Conservation (phyloP, 2,888 invertebrate species). For the Pristionchus maxplancki region DNA sequence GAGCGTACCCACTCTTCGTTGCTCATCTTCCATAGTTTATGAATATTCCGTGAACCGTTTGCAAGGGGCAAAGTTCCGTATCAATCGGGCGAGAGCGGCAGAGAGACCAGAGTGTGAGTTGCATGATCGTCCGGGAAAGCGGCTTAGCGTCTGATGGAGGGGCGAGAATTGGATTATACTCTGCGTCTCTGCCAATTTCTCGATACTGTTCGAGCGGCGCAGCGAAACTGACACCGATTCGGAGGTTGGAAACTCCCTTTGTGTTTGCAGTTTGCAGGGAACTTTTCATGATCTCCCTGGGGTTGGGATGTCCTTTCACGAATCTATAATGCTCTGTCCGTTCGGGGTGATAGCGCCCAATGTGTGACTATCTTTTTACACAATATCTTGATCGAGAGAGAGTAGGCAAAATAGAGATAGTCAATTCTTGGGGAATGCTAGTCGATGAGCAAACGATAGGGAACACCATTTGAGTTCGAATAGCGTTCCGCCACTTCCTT, state of each 20-base stretch:
- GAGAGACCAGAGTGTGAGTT: neutral
- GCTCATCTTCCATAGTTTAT: neutral
- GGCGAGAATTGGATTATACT: slow-evolving; percentile 38
- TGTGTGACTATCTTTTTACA: too few relatives aligned
- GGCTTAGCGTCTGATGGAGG: neutral
- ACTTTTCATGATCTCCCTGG: neutral
- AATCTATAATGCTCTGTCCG: too few relatives aligned
- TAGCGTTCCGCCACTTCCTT: too few relatives aligned
- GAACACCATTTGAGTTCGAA: too few relatives aligned
- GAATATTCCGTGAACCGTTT: neutral
- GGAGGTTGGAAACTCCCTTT: neutral
- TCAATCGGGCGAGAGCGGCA: slow-evolving; percentile 15
- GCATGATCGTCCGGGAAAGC: neutral
- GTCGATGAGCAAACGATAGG: too few relatives aligned
- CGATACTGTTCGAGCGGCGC: neutral
- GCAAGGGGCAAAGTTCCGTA: neutral
- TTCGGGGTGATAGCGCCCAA: too few relatives aligned
- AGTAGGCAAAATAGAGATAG: too few relatives aligned
- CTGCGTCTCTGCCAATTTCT: slow-evolving; percentile 19
- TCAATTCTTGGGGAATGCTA: too few relatives aligned
- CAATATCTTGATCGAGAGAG: too few relatives aligned
- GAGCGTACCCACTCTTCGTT: neutral
- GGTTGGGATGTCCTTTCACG: too few relatives aligned
- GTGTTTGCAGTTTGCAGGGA: neutral
- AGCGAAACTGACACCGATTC: neutral